These are phyloP conservation scores for Drosophila colorata DNA, from an alignment of 2,888 invertebrate species.

Conservation along the genomic window DNA sequence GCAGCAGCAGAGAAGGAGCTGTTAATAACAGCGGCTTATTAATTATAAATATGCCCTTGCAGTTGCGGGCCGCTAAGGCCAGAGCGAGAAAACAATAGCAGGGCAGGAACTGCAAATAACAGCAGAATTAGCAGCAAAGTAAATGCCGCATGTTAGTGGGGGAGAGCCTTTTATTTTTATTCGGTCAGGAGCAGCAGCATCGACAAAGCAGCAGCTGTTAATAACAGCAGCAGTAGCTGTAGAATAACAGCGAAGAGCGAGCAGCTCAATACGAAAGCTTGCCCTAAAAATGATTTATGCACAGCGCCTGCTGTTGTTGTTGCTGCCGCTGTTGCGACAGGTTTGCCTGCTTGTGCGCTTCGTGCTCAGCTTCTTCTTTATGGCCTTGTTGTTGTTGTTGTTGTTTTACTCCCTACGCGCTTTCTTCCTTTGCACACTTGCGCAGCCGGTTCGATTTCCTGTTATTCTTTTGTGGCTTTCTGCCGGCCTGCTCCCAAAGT, in stretches of 20 bases:
- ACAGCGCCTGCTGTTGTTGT: constrained; percentile 36
- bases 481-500: constrained; percentile 52
- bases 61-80: no score
- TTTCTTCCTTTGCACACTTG: constrained; percentile 44
- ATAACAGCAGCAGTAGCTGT: background rate
- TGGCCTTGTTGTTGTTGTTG: constrained; percentile 16
- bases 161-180: no score
- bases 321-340: constrained; percentile 32
- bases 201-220: no score
- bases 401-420: constrained; percentile 38
- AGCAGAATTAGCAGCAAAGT: no score
- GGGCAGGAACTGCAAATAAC: background rate
- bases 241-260: background rate
- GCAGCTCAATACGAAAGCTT: background rate
- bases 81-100: background rate
- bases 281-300: constrained; percentile 41
- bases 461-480: constrained; percentile 47
- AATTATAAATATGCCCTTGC: no score
- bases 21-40: background rate
- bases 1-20: background rate
- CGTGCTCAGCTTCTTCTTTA: constrained; percentile 1
- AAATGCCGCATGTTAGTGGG: no score
- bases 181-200: no score
- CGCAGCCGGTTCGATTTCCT: constrained; percentile 84
- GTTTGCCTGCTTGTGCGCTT: constrained; percentile 19